phyloP scores from a whole-genome alignment of 2,113 vertebrate species.

The Syrrhaptes paradoxus region DNA sequence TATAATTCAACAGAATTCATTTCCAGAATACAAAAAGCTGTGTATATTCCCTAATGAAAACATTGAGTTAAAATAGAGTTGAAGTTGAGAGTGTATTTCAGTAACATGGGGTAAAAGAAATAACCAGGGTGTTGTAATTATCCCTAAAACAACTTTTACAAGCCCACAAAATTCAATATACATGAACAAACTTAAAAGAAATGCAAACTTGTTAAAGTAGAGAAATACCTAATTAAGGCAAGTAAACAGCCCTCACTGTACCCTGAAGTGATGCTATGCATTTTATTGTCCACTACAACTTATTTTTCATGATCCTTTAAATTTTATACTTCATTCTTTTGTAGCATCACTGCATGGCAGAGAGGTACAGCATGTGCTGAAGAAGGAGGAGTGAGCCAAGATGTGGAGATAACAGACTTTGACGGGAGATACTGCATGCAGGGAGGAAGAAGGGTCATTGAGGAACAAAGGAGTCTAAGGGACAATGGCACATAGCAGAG shows the following conservation, averaged over 20 bases:
- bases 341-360: not conserved
- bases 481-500: not conserved
- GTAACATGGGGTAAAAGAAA: conserved; percentile 15
- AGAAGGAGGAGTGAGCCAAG: not conserved
- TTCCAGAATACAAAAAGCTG: not conserved
- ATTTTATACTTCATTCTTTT: not conserved
- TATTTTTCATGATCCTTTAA: not conserved
- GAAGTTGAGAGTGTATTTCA: not conserved
- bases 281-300: not conserved
- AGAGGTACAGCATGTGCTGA: not conserved
- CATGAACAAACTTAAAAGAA: not conserved
- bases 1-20: not conserved
- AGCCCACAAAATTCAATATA: not conserved
- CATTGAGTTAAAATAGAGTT: not conserved
- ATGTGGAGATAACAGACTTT: not conserved
- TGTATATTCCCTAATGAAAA: not conserved
- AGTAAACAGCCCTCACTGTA: not conserved
- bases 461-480: not conserved
- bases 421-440: not conserved
- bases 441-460: not conserved
- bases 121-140: not conserved
- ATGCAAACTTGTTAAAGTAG: not conserved
- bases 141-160: not conserved
- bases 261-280: not conserved
- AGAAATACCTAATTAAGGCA: not conserved